Evolutionary conservation across 2,888 invertebrate genomes (phyloP), one percentile per base, ranked within the genome.

Genomic region (Hylaea fasciaria): DNA sequence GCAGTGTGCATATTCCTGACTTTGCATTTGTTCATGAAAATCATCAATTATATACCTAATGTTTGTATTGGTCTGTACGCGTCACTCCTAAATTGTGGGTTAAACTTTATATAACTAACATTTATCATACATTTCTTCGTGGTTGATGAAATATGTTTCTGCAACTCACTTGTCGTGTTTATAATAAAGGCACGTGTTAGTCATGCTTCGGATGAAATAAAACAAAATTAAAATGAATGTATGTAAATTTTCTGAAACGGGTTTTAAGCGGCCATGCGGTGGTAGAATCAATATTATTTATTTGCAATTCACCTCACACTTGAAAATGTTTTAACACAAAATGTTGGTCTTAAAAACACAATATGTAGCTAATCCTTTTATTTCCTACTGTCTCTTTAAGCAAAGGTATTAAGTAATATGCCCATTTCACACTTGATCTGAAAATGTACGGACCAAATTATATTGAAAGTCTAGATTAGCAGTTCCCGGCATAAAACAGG

Each of bases 171-270:
- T 37, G 12, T 12, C 2, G 37, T 2, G n/a, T 37, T 2, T 2
- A 2, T 10, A n/a, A 2, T 37, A 7, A 37, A 37, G 12, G 4
- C 12, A 37, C 37, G 37, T 37, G 37, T 37, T 37, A n/a, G 37
- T 43, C 43, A 43, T 2, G 9, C 44, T 29, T 35, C 12, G 29
- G 10, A 40, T n/a, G n/a, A 41, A 4, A 12, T 41, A 29, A 40
- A 44, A 44, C 49, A 45, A 45, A 45, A 59, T 54, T 59, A 17
- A 53, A 44, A 53, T 49, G n/a, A 48, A 41, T 41, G 0, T 48
- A 53, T 53, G 59, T 44, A 53, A 59, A 49, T 54, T n/a, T 13
- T 47, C 17, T 2, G 7, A 32, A 59, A 54, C 59, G 1, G 49
- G 59, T 59, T 29, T 44, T n/a, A 29, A 46, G 22, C 14, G 32